A percentile compares a stretch with the other conserved stretches of the same genome.
Conservation (phyloP, 2,797 vertebrate genomes). For the Corythornis leucogaster region DNA sequence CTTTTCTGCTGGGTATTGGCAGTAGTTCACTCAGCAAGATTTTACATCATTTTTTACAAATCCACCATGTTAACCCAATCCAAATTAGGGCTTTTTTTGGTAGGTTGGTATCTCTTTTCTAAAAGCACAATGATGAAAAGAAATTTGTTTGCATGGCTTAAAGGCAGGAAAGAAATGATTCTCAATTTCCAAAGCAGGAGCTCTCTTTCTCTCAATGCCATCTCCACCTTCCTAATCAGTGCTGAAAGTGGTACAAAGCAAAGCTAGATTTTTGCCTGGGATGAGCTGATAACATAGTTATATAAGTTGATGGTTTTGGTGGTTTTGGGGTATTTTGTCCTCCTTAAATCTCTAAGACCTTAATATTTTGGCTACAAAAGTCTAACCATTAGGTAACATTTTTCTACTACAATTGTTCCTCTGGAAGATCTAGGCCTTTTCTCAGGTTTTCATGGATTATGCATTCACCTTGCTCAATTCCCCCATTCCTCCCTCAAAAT, state of each 20-base stretch:
- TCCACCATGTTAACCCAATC: neutral
- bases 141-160: neutral
- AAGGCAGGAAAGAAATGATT: neutral
- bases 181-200: neutral
- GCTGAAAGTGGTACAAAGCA: neutral
- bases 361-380: neutral
- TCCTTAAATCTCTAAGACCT: neutral
- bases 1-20: neutral
- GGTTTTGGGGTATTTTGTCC: neutral
- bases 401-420: neutral
- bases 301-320: neutral
- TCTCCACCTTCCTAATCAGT: neutral
- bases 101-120: neutral
- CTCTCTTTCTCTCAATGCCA: neutral
- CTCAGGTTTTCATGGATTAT: constrained; percentile 1
- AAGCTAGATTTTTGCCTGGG: neutral
- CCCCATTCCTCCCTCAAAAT: neutral
- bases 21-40: accelerated
- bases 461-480: constrained; percentile 20
- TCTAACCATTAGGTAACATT: neutral
- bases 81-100: neutral
- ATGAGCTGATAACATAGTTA: neutral
- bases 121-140: neutral
- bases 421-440: neutral
- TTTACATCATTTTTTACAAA: neutral